Base-by-base conservation (phyloP, 2,113 vertebrate genomes). In the Cygnus atratus region DNA sequence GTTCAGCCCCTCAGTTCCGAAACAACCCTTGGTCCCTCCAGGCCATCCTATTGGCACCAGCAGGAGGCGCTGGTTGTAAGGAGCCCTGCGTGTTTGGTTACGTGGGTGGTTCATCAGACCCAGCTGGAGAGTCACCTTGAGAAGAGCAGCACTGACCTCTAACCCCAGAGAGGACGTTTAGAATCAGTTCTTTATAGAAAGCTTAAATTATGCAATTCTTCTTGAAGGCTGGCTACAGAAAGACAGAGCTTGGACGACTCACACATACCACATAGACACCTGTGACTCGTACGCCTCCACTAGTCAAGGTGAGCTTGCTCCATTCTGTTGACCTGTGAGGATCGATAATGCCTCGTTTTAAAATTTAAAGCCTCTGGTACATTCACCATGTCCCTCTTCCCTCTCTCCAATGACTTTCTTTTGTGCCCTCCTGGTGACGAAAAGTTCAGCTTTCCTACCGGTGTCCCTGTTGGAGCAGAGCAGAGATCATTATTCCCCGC, bases 151-250 rank as follows among this genome's bases (percentile, higher is more conserved):
- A 68, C 50, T 94, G 79, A 84, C 62, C 61, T 95, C 88, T 88
- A 93, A 88, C n/a, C 58, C 79, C 77, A 84, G 39, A 73, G 91
- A 91, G 57, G 33, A 50, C 17, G 80, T 73, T 73, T 80, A 80
- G 58, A 87, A 70, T 55, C 4, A 24, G 9, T 54, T 93, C 84
- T 90, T 91, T 66, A 88, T 61, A 80, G 73, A 93, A 92, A 68
- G 74, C 44, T 94, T 95, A 62, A 88, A 86, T 92, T 77, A 88
- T 85, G 54, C 75, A 81, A 81, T 93, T 87, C 33, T 54, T 73
- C 33, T 54, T 73, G 66, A 88, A 87, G 79, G 35, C 70, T 91
- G 57, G 29, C 78, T 90, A 57, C 65, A 91, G 26, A 72, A 73
- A 83, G 72, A 54, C 14, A 81, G 55, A 92, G 52, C 44, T 62